Base-by-base conservation (phyloP, 30 jellyfish, hydroid and myxozoan species). In the Sanderia malayensis region DNA sequence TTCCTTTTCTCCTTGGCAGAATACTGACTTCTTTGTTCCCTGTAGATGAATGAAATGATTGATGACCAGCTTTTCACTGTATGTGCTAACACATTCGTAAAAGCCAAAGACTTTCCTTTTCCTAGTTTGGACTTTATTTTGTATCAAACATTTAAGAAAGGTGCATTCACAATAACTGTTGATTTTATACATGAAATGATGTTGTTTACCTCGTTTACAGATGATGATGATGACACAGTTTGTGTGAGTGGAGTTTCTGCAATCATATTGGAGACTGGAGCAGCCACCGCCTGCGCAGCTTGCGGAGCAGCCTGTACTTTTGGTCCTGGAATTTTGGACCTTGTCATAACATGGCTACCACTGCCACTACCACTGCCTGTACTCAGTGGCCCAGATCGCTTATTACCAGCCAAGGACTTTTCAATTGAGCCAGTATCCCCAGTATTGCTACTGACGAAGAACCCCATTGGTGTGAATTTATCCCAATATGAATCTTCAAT, bases 1-100 rank as follows among this genome's bases (percentile, higher is more conserved):
- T 81, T 92, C 98, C 66, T 92, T 92, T 67, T 92, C 96, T 2
- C 93, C 96, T 75, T 92, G 94, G 62, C 98, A 92, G 52, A 95
- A 85, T 46, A 73, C 84, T 21, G 92, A 37, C 59, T 30, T 78
- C 27, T 49, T n/a, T 55, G 89, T 71, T 64, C 46, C 1, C 27
- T 22, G 22, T 26, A 32, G 31, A 63, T 9, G 46, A 8, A 31
- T 58, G n/a, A n/a, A n/a, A n/a, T n/a, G n/a, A n/a, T n/a, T n/a
- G n/a, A n/a, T n/a, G n/a, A n/a, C n/a, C n/a, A n/a, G n/a, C n/a
- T n/a, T n/a, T n/a, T n/a, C n/a, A n/a, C n/a, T n/a, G n/a, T n/a
- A n/a, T n/a, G n/a, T n/a, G n/a, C n/a, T n/a, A n/a, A n/a, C n/a
- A n/a, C n/a, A n/a, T n/a, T n/a, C n/a, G n/a, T n/a, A n/a, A n/a